Conservation (phyloP, 2,888 invertebrate species). For the Cryptocephalus moraei region DNA sequence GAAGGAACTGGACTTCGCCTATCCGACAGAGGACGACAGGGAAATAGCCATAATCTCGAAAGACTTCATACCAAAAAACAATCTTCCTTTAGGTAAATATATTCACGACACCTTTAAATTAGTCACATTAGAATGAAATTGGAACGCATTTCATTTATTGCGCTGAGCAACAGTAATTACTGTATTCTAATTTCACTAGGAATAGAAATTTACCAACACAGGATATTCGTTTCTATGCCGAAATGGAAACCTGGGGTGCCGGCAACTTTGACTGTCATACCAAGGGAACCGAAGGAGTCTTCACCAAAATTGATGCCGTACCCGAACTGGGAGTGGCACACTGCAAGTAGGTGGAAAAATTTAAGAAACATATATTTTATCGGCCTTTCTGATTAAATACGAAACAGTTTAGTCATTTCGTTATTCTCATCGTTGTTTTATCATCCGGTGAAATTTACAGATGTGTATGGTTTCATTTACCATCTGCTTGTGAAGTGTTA, state of each 20-base stretch:
- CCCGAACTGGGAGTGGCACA: slow-evolving; percentile 63
- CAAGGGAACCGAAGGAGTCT: slow-evolving; percentile 44
- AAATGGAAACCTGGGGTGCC: slow-evolving; percentile 69
- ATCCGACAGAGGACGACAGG: slow-evolving; percentile 47
- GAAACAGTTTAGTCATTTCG: too few species aligned
- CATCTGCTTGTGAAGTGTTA: too few species aligned
- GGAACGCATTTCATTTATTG: too few species aligned
- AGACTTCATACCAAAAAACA: slow-evolving; percentile 60
- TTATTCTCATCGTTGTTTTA: too few species aligned
- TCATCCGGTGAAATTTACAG: too few species aligned
- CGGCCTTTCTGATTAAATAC: too few species aligned
- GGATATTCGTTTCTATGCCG: slow-evolving; percentile 66
- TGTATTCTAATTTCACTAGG: slow-evolving; percentile 34
- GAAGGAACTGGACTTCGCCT: slow-evolving; percentile 66
- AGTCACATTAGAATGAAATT: too few species aligned
- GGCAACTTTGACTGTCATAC: slow-evolving; percentile 58
- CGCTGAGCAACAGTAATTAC: too few species aligned
- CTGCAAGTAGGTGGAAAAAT: slow-evolving; percentile 36
- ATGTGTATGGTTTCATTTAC: too few species aligned
- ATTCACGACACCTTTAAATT: background rate
- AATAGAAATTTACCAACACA: slow-evolving; percentile 55
- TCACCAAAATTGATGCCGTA: slow-evolving; percentile 61
- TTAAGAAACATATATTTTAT: too few species aligned
- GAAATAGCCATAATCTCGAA: slow-evolving; percentile 48
- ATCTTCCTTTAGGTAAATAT: slow-evolving; percentile 44